These are phyloP conservation scores for Sebastes fasciatus DNA, from an alignment of 2,113 vertebrate species.

Conservation along the genomic window DNA sequence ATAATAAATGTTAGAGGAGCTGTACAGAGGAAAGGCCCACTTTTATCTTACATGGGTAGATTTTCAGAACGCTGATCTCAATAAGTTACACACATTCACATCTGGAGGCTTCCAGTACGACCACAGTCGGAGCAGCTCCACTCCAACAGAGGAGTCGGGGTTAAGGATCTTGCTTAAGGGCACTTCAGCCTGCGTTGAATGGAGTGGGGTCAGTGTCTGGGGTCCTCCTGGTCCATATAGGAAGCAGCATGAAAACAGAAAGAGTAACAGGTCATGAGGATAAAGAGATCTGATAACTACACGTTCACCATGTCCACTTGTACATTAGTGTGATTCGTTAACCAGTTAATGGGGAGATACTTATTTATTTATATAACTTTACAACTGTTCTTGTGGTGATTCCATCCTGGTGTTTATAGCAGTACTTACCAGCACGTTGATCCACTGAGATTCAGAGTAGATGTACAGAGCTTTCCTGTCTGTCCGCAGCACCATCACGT, in stretches of 20 bases:
- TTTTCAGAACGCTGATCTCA: neutral
- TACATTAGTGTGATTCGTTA: neutral
- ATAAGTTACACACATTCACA: neutral
- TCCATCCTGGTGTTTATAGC: neutral
- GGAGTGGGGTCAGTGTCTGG: slow-evolving; percentile 20
- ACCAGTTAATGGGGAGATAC: neutral
- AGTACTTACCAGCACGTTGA: slow-evolving; percentile 68
- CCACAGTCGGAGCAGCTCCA: neutral
- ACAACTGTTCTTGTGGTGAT: neutral
- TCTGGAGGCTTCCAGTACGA: neutral
- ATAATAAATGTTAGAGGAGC: neutral
- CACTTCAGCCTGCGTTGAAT: neutral
- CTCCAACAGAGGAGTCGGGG: neutral
- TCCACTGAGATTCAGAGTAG: slow-evolving; percentile 70
- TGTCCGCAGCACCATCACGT: slow-evolving; percentile 71
- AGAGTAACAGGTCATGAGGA: neutral
- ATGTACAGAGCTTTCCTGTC: slow-evolving; percentile 68
- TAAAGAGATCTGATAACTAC: neutral
- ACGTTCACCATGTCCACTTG: neutral
- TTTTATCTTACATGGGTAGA: neutral
- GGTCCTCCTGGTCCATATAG: slow-evolving; percentile 34
- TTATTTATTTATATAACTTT: neutral
- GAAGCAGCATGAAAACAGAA: neutral
- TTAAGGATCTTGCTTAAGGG: neutral
- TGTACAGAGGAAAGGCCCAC: neutral